phyloP scores from a whole-genome alignment of 1,140 invertebrate species.

The Paraescarpia echinospica region DNA sequence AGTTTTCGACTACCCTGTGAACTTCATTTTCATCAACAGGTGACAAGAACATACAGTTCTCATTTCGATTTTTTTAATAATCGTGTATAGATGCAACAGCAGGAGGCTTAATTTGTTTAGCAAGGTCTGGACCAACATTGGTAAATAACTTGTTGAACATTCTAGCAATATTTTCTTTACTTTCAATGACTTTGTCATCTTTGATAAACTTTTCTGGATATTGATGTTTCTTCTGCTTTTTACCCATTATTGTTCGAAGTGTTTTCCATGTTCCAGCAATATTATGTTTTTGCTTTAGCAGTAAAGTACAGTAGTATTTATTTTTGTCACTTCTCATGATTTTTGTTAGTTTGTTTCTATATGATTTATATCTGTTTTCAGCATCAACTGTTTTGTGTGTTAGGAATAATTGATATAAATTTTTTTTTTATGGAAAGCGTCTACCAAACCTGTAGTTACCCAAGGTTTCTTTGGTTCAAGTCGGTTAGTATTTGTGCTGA shows the following conservation, averaged over 20 bases:
- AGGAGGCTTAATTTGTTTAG: too few species aligned
- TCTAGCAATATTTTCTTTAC: too few species aligned
- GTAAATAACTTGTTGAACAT: too few species aligned
- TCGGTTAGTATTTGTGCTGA: not conserved
- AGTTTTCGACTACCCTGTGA: too few species aligned
- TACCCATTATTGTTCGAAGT: constrained; percentile 13
- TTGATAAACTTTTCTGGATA: not conserved
- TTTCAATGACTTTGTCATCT: not conserved
- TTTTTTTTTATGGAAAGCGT: not conserved
- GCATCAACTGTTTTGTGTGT: too few species aligned
- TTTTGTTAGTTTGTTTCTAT: not conserved
- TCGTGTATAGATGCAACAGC: too few species aligned
- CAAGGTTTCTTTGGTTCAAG: constrained; percentile 5
- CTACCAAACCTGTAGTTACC: not conserved
- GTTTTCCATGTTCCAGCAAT: constrained; percentile 6
- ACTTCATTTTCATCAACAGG: too few species aligned
- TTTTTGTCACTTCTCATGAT: constrained; percentile 6
- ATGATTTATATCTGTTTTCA: not conserved
- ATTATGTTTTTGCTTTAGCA: constrained; percentile 10
- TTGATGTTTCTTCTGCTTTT: constrained; percentile 8
- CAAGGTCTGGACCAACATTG: too few species aligned
- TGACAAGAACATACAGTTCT: too few species aligned
- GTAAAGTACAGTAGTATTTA: constrained; percentile 18
- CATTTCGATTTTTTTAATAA: too few species aligned
- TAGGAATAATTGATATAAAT: too few species aligned